Base-by-base conservation (phyloP, 2,888 invertebrate genomes). In the Leptinotarsa juncta region DNA sequence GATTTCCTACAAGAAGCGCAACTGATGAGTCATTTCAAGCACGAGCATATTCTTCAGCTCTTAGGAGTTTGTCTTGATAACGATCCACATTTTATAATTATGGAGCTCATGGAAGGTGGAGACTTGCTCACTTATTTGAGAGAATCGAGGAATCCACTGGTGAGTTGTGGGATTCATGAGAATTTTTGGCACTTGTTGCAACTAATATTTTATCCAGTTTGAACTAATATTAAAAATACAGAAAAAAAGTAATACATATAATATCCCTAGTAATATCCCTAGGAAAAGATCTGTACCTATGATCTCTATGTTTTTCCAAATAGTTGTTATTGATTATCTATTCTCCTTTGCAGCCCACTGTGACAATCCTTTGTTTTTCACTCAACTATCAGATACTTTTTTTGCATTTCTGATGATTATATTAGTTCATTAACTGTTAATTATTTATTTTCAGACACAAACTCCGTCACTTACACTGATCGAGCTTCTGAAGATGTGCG, bases 91-190 rank as follows among this genome's bases (percentile, higher is more conserved):
- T 96, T 96, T 82, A 94, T 99, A 78, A 94, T 99, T 66, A 94
- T 99, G 91, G 99, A 99, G 87, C 91, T 99, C 20, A 99, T 99
- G 99, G 96, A 97, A 87, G 97, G 96, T 4, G 98, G 99, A 0
- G 99, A 99, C 88, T 89, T 99, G 73, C 90, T 98, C 50, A 96
- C 95, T 74, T 99, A 97, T 87, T 89, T 99, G 65, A 90, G 98
- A 71, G 92, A 93, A 5, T 95, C 95, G 81, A 90, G 98, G 72
- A 93, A 95, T 57, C 90, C 92, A n/a, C 87, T 91, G 85, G 95
- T 95, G 88, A 88, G 87, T 67, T 15, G n/a, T 16, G 1, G n/a
- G 12, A 66, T 18, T 20, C 20, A 57, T 57, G 3, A 7, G 20
- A 20, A 20, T 20, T 20, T 20, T 20, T 20, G 20, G 20, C 20